Evolutionary conservation across 2,113 vertebrate species (phyloP).

Genomic region (Phalacrocorax aristotelis): DNA sequence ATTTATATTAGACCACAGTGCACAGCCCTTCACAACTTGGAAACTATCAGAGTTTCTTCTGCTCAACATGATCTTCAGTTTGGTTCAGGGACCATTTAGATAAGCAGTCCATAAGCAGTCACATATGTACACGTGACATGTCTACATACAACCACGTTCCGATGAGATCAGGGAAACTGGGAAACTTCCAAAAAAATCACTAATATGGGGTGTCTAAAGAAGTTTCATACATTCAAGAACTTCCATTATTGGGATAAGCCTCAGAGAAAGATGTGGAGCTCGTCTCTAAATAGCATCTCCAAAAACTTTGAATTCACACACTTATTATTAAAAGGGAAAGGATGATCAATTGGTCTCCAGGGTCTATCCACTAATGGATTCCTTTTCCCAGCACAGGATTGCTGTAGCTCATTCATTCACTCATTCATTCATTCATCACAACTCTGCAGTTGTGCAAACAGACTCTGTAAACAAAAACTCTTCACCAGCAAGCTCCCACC

Average conservation of each 20-base stretch:
- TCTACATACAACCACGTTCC: background rate
- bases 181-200: background rate
- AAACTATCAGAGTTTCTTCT: background rate
- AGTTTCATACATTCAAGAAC: background rate
- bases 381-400: background rate
- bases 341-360: background rate
- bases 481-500: constrained; percentile 3
- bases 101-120: background rate
- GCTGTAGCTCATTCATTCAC: constrained; percentile 11
- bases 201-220: background rate
- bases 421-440: constrained; percentile 9
- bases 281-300: background rate
- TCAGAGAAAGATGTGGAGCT: background rate
- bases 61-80: background rate
- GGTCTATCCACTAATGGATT: background rate
- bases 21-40: background rate
- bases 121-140: background rate
- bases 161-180: background rate
- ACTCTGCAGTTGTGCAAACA: background rate
- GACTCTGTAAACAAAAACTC: constrained; percentile 44
- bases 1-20: background rate
- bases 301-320: background rate
- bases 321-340: background rate
- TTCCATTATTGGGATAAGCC: background rate
- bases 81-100: background rate